These are phyloP conservation scores for Alcedo atthis DNA, from an alignment of 2,797 vertebrate species.

Conservation along the genomic window DNA sequence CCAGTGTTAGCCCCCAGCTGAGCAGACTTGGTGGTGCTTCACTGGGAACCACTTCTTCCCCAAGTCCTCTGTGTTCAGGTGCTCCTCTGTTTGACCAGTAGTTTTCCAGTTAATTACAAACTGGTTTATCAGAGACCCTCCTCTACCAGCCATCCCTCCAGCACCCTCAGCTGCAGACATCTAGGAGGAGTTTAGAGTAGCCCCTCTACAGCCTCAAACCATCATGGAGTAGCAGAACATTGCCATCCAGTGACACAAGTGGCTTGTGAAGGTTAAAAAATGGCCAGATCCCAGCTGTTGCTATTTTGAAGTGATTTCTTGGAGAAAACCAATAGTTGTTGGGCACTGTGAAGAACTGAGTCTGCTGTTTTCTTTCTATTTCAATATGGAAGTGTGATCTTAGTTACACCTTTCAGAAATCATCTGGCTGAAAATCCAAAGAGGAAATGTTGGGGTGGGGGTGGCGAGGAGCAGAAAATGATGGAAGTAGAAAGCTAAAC, in stretches of 20 bases:
- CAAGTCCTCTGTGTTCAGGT: neutral
- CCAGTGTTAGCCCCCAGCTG: neutral
- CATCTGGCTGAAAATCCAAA: neutral
- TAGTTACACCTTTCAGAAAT: neutral
- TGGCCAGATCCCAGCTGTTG: neutral
- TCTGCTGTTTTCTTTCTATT: neutral
- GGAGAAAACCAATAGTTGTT: neutral
- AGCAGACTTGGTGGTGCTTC: neutral
- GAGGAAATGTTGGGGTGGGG: neutral
- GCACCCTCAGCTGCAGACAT: neutral
- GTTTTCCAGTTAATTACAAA: neutral
- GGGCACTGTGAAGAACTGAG: neutral
- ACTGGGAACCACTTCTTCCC: neutral
- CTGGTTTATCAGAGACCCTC: neutral
- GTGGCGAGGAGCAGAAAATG: neutral
- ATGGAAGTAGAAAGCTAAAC: neutral
- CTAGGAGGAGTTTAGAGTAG: neutral
- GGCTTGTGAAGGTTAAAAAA: neutral
- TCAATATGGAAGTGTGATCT: neutral
- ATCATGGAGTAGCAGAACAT: neutral
- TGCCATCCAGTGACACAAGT: neutral
- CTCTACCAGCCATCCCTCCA: neutral
- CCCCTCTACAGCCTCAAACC: neutral
- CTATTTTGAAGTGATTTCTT: neutral
- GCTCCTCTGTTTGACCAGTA: neutral